Conservation (phyloP, 2,797 vertebrate species). For the Chrysocyon brachyurus region DNA sequence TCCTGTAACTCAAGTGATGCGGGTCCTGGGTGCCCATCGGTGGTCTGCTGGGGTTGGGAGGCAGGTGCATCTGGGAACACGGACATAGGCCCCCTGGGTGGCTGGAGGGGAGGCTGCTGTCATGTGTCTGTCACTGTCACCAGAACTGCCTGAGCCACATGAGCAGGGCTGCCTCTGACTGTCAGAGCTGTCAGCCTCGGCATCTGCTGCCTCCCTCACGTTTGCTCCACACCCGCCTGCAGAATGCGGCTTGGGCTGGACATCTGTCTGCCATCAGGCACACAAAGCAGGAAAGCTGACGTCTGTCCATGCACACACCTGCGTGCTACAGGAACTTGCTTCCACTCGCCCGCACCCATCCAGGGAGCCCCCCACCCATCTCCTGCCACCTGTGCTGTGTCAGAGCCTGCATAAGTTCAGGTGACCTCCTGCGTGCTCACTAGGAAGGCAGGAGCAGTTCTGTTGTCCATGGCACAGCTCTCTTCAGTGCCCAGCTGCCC, state of each 20-base stretch:
- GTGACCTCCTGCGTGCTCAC: not conserved
- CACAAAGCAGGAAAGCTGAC: not conserved
- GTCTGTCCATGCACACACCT: not conserved
- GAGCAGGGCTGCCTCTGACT: not conserved
- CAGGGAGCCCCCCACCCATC: not conserved
- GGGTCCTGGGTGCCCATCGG: not conserved
- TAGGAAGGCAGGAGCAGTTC: not conserved
- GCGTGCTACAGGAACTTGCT: not conserved
- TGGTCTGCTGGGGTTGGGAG: not conserved
- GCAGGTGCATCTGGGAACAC: not conserved
- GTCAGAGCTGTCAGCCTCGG: not conserved
- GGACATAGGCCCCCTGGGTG: not conserved
- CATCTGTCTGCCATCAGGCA: slow-evolving; percentile 60
- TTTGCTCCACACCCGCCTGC: not conserved
- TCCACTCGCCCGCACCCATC: not conserved
- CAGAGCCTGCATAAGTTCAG: not conserved
- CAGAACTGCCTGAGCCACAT: not conserved
- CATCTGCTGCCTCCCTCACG: not conserved
- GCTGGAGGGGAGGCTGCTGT: not conserved
- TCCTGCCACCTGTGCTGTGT: not conserved
- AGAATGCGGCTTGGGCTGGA: not conserved
- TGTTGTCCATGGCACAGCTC: no score
- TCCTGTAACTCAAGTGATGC: not conserved
- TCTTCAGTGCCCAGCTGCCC: not conserved
- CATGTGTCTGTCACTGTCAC: slow-evolving; percentile 58